Base-by-base conservation (phyloP, 2,888 invertebrate species). In the Prosopocoilus inquinatus region DNA sequence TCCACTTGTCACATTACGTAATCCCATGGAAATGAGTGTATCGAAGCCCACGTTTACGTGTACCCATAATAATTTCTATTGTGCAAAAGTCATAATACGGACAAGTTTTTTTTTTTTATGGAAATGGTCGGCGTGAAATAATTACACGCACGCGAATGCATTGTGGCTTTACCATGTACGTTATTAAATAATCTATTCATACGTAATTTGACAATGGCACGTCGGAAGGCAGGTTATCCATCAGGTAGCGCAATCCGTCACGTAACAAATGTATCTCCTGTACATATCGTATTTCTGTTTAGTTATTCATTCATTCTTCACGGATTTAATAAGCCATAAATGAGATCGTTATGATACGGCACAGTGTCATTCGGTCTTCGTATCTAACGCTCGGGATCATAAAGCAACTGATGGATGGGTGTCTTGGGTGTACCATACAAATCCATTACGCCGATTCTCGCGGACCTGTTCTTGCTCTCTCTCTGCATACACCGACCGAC, bases 291-390 rank as follows among this genome's bases (percentile, higher is more conserved):
- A 13, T 45, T 38, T 39, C 41, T 16, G 20, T 39, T 34, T 47
- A 47, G 28, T 47, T 46, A 51, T 55, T 50, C 50, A 50, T 55
- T 50, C 50, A 46, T 35, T 46, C 55, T 55, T 51, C 50, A 55
- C 43, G 55, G 55, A 34, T 51, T 47, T 51, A 55, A 55, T 55
- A 50, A 50, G 34, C 49, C 55, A 55, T 55, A 55, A 55, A 51
- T 47, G 55, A 55, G 55, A 55, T 55, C 55, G 55, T 55, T 55
- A 55, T 39, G 55, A 55, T 55, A 55, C 55, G 39, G 55, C 47
- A 15, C 34, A 50, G 47, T 51, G 55, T 47, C 55, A 47, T 55
- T 53, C 51, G 35, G 47, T 46, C 47, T 50, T 38, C 55, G 46
- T 55, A 55, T 55, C 55, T 47, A 50, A 55, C 50, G 43, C 47